Percentiles rank a stretch among this genome's conserved stretches.
Conservation (phyloP, 2,888 invertebrate species). For the Penaeus monodon region DNA sequence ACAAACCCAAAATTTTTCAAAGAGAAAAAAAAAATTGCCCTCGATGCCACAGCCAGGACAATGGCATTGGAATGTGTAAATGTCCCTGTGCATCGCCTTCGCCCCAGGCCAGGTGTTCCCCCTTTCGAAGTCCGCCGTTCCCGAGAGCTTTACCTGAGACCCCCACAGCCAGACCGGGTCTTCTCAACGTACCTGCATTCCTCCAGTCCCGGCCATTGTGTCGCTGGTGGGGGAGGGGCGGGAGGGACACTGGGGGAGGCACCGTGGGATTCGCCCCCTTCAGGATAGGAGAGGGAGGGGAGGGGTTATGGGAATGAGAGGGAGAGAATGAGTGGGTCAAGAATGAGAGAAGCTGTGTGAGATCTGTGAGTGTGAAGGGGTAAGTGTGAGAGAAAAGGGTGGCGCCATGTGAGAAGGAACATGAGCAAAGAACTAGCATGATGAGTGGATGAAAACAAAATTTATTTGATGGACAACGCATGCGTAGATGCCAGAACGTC, state of each 20-base stretch:
- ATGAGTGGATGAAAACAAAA: not conserved
- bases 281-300: conserved; percentile 7
- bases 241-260: conserved; percentile 18
- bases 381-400: conserved; percentile 8
- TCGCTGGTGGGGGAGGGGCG: conserved; percentile 19
- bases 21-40: no score
- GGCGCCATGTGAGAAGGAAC: not conserved
- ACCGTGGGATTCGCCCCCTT: conserved; percentile 24
- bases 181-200: conserved; percentile 56
- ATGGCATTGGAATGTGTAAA: conserved; percentile 13
- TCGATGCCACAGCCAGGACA: conserved; percentile 8
- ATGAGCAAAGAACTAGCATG: conserved; percentile 7
- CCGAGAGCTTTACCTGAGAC: conserved; percentile 42
- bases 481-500: no score
- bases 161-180: conserved; percentile 27
- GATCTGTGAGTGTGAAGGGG: not conserved
- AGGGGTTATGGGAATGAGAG: conserved; percentile 7
- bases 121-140: conserved; percentile 14
- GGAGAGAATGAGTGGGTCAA: conserved; percentile 24
- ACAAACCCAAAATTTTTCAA: no score
- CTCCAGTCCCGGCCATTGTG: conserved; percentile 46
- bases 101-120: conserved; percentile 28
- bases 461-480: not conserved
- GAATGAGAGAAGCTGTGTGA: conserved; percentile 23
- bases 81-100: conserved; percentile 7